Conservation (phyloP, 2,797 vertebrate genomes). For the Sternotherus odoratus region DNA sequence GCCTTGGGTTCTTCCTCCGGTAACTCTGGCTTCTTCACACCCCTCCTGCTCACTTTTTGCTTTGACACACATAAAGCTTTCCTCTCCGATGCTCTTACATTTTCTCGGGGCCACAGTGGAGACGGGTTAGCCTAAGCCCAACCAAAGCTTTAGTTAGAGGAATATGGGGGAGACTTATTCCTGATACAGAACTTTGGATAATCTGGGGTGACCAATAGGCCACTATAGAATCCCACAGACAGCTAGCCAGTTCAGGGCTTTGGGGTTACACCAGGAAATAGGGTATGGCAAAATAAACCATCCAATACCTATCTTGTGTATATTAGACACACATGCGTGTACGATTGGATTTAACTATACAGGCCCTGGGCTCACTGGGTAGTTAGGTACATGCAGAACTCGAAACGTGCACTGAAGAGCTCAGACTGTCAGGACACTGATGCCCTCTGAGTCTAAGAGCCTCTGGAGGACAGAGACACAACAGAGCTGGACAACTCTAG, state of each 20-base stretch:
- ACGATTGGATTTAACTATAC: neutral
- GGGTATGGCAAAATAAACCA: neutral
- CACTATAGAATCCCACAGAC: neutral
- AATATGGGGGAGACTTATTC: neutral
- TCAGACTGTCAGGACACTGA: neutral
- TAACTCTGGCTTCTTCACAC: neutral
- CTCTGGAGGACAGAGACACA: fast-evolving
- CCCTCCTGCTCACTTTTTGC: neutral
- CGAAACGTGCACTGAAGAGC: neutral
- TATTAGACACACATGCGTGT: neutral
- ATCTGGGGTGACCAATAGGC: neutral
- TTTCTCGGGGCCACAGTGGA: neutral
- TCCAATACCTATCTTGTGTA: neutral
- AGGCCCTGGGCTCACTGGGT: fast-evolving
- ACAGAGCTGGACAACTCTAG: no score
- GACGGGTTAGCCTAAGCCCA: fast-evolving
- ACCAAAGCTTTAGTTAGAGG: neutral
- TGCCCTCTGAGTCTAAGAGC: no score
- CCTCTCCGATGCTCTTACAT: neutral
- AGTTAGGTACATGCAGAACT: neutral
- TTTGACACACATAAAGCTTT: neutral
- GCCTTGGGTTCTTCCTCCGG: neutral
- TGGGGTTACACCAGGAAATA: neutral
- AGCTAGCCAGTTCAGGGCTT: neutral
- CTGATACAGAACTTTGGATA: neutral